Conservation (phyloP, 1,140 invertebrate species). For the Periplaneta americana region DNA sequence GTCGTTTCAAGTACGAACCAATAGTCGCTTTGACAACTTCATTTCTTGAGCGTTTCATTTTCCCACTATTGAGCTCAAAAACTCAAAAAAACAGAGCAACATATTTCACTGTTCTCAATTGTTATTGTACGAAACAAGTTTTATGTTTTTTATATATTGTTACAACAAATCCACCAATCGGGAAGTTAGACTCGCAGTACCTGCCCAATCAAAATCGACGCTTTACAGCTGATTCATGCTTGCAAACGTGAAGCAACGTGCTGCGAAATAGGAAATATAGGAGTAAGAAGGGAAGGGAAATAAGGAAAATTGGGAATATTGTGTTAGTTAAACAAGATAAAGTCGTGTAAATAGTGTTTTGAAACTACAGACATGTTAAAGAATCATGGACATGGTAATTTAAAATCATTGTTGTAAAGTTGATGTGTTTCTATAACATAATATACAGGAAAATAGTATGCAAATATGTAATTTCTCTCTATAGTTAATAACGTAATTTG, state of each 20-base stretch:
- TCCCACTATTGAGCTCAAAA: neutral
- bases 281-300: too few species aligned
- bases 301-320: too few species aligned
- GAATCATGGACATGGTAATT: neutral
- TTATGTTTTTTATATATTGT: neutral
- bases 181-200: neutral
- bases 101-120: too few species aligned
- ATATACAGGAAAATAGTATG: too few species aligned
- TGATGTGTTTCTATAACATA: too few species aligned
- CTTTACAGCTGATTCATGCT: neutral
- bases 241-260: neutral
- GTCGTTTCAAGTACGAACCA: constrained; percentile 42
- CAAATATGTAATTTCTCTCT: too few species aligned
- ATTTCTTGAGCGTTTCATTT: constrained; percentile 41
- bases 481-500: too few species aligned
- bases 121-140: neutral
- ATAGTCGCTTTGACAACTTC: constrained; percentile 41
- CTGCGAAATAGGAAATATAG: too few species aligned
- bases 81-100: too few species aligned
- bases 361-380: neutral
- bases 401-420: too few species aligned
- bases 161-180: neutral
- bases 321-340: too few species aligned
- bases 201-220: neutral
- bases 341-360: neutral